phyloP scores from a whole-genome alignment of 2,888 invertebrate species.

The Hirtodrosophila cameraria region DNA sequence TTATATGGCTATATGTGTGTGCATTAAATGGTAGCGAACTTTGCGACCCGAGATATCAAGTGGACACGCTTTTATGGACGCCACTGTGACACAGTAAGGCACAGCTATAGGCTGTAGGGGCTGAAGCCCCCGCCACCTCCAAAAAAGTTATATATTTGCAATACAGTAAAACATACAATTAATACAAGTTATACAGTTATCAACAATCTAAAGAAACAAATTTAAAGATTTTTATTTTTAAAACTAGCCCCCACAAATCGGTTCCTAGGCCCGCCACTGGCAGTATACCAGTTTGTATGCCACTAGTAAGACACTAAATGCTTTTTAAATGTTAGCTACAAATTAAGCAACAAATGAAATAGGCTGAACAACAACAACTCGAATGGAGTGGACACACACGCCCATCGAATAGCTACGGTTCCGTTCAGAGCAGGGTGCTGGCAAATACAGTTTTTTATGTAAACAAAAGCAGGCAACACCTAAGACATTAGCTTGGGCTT shows the following conservation, averaged over 20 bases:
- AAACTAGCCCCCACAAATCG: too few relatives aligned
- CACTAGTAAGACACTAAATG: constrained; percentile 64
- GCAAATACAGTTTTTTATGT: constrained; percentile 48
- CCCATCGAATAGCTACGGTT: constrained; percentile 47
- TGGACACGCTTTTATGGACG: constrained; percentile 42
- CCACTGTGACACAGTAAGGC: constrained; percentile 44
- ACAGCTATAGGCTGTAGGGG: too few relatives aligned
- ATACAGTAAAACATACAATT: too few relatives aligned
- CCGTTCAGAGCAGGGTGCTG: constrained; percentile 41
- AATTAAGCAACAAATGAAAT: constrained; percentile 65
- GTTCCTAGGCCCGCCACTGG: too few relatives aligned
- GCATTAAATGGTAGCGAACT: constrained; percentile 81
- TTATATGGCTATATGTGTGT: constrained; percentile 73
- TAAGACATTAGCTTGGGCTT: constrained; percentile 64
- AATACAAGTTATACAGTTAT: too few relatives aligned
- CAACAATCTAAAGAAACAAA: too few relatives aligned
- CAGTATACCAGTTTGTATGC: not conserved
- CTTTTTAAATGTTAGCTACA: constrained; percentile 68
- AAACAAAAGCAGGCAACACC: constrained; percentile 68
- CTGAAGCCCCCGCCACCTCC: too few relatives aligned
- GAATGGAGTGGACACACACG: constrained; percentile 54
- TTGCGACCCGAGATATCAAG: constrained; percentile 60
- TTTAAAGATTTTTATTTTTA: too few relatives aligned
- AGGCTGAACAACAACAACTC: constrained; percentile 51
- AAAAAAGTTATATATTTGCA: too few relatives aligned